Evolutionary conservation across 2,113 vertebrate genomes (phyloP).

Genomic region (Hyaena hyaena): DNA sequence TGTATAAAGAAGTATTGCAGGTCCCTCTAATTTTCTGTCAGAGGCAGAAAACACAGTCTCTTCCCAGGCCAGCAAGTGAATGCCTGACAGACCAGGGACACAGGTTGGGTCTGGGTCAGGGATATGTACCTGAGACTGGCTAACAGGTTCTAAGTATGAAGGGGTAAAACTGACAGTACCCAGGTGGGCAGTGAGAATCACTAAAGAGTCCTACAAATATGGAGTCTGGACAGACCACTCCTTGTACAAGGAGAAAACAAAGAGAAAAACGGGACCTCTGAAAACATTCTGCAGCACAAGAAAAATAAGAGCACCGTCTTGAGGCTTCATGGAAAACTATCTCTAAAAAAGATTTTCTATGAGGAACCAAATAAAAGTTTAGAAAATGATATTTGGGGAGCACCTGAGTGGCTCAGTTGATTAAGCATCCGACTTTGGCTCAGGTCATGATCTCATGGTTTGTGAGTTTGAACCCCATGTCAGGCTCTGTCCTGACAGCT

Average conservation of each 20-base stretch:
- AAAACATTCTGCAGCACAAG: background rate
- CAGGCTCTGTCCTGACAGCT: too few species aligned
- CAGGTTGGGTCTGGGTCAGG: too few species aligned
- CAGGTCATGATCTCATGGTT: too few species aligned
- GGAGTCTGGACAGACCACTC: background rate
- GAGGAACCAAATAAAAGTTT: constrained; percentile 7
- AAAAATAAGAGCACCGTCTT: background rate
- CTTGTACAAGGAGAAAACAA: background rate
- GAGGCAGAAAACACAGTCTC: background rate
- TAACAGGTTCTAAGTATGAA: background rate
- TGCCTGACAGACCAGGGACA: background rate
- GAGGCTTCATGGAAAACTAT: background rate
- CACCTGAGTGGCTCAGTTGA: too few species aligned
- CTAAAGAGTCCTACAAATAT: background rate
- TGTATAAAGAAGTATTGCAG: background rate
- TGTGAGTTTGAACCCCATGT: too few species aligned
- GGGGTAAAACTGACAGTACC: background rate
- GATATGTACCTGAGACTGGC: background rate
- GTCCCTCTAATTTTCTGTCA: background rate
- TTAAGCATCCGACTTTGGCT: too few species aligned
- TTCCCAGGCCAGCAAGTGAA: background rate
- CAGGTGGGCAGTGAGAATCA: background rate
- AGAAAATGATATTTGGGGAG: background rate
- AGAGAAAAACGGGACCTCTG: background rate
- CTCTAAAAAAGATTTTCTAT: background rate